Percentiles rank a stretch among this genome's conserved stretches.
These are phyloP conservation scores for Enteromius radiatus DNA, from an alignment of 2,797 vertebrate species.

Conservation along the genomic window DNA sequence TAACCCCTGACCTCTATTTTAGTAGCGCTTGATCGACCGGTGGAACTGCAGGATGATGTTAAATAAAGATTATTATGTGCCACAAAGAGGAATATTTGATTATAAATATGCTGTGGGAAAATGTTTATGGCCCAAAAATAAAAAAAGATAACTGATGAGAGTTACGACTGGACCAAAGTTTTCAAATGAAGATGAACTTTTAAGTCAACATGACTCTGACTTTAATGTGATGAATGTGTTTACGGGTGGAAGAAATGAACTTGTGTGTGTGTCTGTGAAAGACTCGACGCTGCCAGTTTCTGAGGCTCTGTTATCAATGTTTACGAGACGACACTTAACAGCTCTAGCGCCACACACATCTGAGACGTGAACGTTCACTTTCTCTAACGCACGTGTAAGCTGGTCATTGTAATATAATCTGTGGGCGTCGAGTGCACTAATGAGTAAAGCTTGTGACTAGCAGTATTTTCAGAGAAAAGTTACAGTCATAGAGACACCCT, in stretches of 20 bases:
- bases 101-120: background rate
- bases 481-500: slow-evolving; percentile 67
- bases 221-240: background rate
- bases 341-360: slow-evolving; percentile 61
- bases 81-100: background rate
- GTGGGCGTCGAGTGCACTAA: slow-evolving; percentile 75
- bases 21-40: background rate
- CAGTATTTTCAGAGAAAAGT: slow-evolving; percentile 79
- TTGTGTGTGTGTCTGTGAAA: background rate
- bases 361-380: slow-evolving; percentile 76
- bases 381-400: slow-evolving; percentile 87
- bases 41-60: background rate
- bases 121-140: background rate
- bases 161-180: background rate
- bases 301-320: background rate
- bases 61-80: background rate
- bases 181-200: background rate
- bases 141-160: background rate
- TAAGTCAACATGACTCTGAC: background rate
- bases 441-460: slow-evolving; percentile 86
- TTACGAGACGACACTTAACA: background rate
- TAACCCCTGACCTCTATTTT: background rate
- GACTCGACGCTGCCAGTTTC: background rate
- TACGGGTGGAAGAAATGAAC: background rate
- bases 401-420: slow-evolving; percentile 75